Percentiles rank a stretch among this genome's conserved stretches.
These are phyloP conservation scores for Menura novaehollandiae DNA, from an alignment of 2,113 vertebrate genomes.

Conservation along the genomic window DNA sequence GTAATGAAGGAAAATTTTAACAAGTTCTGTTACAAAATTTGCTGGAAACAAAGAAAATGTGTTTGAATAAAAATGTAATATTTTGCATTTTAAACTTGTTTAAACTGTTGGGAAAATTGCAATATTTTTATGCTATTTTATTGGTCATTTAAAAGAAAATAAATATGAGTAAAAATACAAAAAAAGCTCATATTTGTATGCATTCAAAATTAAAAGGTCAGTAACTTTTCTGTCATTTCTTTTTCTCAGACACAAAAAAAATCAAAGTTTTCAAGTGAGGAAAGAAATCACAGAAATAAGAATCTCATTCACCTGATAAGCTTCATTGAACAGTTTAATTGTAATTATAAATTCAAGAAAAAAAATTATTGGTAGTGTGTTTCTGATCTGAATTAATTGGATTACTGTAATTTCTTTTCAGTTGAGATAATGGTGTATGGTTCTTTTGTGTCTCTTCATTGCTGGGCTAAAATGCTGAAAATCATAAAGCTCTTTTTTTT, in stretches of 20 bases:
- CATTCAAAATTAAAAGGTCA: not conserved
- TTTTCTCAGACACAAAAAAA: not conserved
- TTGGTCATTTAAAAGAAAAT: not conserved
- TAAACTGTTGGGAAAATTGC: not conserved
- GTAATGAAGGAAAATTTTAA: not conserved
- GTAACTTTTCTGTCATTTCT: not conserved
- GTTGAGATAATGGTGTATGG: not conserved
- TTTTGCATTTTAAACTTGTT: not conserved
- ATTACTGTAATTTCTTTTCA: not conserved
- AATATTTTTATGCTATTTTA: not conserved
- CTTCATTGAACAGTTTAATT: not conserved
- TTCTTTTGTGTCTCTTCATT: not conserved
- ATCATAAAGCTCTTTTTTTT: not conserved
- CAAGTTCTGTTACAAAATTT: not conserved
- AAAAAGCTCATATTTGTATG: not conserved
- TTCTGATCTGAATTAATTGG: not conserved
- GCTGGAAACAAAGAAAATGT: not conserved
- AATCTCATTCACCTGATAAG: not conserved
- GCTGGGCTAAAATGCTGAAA: not conserved
- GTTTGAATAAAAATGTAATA: not conserved
- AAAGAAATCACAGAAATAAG: not conserved
- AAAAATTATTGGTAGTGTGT: not conserved
- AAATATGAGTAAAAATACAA: not conserved
- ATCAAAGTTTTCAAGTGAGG: not conserved
- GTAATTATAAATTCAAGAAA: not conserved